Base-by-base conservation (phyloP, 2,888 invertebrate species). In the Timema cristinae region DNA sequence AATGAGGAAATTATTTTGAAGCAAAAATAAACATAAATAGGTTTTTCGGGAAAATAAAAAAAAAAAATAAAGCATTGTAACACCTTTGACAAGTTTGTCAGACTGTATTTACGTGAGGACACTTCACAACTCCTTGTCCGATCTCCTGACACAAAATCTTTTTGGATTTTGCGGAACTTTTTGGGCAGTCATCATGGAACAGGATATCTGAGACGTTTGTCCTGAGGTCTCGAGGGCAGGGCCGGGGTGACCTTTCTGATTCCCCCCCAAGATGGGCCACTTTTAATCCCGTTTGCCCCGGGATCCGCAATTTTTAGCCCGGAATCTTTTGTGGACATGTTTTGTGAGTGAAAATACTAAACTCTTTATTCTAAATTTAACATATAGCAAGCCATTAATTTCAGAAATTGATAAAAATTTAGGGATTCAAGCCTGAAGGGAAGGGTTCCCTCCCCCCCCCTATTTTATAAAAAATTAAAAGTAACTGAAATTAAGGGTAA, bases 271-370 rank as follows among this genome's bases (percentile, higher is more conserved):
- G 83, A 85, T 69, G 87, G 87, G 16, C 86, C 5, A 84, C 85
- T 1, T 80, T 87, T n/a, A n/a, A 47, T 86, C 86, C 76, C 85
- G 87, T 78, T 82, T 89, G 67, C 80, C 89, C 63, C 83, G 86
- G 15, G 86, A 87, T 77, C 88, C 89, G 89, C 80, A 84, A 83
- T n/a, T 76, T 86, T 88, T 9, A 81, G 83, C 71, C 79, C 67
- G 88, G 71, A 82, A 85, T 77, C 81, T 88, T 10, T 85, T 0
- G 80, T 84, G 16, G 86, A 87, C 76, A 81, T 85, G 16, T 85
- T 89, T 78, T 79, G 88, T 88, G 78, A 78, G 81, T 78, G 32
- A 71, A 51, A 50, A n/a, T 50, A 11, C 52, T 49, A 69, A 69
- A 71, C 16, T 15, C 50, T 49, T 49, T 16, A 2, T 7, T 7